These are phyloP conservation scores for Carposina sasakii DNA, from an alignment of 1,140 invertebrate species.

Conservation along the genomic window DNA sequence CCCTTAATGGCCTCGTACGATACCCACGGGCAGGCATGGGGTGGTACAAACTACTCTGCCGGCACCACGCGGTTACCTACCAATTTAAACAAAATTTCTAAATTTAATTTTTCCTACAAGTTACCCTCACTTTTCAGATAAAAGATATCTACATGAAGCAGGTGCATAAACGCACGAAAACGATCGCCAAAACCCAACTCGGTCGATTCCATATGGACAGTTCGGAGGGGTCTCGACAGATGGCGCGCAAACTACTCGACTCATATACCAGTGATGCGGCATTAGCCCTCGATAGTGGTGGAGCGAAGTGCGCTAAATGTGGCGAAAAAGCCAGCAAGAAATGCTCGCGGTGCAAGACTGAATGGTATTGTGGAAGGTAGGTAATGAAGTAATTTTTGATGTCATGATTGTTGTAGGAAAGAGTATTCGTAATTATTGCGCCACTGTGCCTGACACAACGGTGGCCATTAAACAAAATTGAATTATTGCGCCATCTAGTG, in stretches of 20 bases:
- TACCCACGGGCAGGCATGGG: too few species aligned
- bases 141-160: conserved; percentile 57
- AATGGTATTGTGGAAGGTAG: conserved; percentile 75
- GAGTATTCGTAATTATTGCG: too few species aligned
- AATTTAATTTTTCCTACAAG: too few species aligned
- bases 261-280: conserved; percentile 73
- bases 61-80: too few species aligned
- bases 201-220: conserved; percentile 55
- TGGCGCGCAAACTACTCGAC: conserved; percentile 54
- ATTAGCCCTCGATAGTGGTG: conserved; percentile 68
- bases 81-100: too few species aligned
- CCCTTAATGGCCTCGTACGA: too few species aligned
- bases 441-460: too few species aligned
- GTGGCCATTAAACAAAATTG: too few species aligned
- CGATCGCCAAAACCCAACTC: conserved; percentile 52
- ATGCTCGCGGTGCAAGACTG: conserved; percentile 74
- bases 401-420: too few species aligned
- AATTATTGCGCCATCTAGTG: too few species aligned
- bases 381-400: too few species aligned
- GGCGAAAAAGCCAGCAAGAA: conserved; percentile 71
- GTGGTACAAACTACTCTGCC: too few species aligned
- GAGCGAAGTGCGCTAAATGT: conserved; percentile 70
- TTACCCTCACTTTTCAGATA: conserved; percentile 36
- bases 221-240: conserved; percentile 40
- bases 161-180: conserved; percentile 56